phyloP scores from a whole-genome alignment of 2,888 invertebrate species.

The Coelopa pilipes region DNA sequence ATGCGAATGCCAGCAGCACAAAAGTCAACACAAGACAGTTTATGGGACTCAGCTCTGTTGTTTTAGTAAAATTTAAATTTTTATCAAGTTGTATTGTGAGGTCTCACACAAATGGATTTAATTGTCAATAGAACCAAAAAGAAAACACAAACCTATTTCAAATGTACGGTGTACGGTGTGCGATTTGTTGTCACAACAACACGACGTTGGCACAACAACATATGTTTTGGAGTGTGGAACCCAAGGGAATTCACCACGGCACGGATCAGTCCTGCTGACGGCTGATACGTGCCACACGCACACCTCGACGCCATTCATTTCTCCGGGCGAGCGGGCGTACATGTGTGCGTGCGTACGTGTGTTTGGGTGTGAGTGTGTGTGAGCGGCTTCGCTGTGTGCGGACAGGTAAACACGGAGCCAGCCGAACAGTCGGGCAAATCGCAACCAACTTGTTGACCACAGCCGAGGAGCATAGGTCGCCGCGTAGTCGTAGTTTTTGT shows the following conservation, averaged over 20 bases:
- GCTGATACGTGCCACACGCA: neutral
- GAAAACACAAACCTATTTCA: too few relatives aligned
- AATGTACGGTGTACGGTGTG: too few relatives aligned
- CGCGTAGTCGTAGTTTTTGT: slow-evolving; percentile 13
- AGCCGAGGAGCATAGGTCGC: neutral
- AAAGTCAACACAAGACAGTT: too few relatives aligned
- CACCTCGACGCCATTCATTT: neutral
- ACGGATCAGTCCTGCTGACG: neutral
- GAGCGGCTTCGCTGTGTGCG: slow-evolving; percentile 36
- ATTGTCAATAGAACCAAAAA: too few relatives aligned
- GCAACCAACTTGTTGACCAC: slow-evolving; percentile 33
- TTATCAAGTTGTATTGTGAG: too few relatives aligned
- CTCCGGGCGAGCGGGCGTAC: neutral
- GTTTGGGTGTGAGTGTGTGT: slow-evolving; percentile 22
- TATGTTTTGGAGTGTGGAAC: too few relatives aligned
- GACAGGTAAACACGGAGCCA: slow-evolving; percentile 28
- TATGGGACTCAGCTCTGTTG: too few relatives aligned
- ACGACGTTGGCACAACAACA: too few relatives aligned
- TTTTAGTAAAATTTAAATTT: too few relatives aligned
- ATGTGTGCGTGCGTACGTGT: slow-evolving; percentile 41
- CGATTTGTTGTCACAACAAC: too few relatives aligned
- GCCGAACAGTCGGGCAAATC: slow-evolving; percentile 12
- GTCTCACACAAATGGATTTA: too few relatives aligned
- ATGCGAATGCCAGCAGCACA: neutral
- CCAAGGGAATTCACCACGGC: neutral